Evolutionary conservation across 1,140 invertebrate species (phyloP).

Genomic region (Oncopodura yosiiana): DNA sequence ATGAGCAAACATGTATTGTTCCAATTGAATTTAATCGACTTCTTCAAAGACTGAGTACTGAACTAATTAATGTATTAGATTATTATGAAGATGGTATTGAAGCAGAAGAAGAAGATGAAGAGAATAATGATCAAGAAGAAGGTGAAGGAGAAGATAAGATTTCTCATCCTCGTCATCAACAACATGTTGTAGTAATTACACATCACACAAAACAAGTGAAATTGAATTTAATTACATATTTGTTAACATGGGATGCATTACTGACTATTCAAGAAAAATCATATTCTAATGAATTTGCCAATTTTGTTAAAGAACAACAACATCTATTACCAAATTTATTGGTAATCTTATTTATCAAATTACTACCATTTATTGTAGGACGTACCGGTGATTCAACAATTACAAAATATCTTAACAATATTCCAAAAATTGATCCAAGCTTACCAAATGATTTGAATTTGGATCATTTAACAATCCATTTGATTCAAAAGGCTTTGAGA

Average conservation of each 20-base stretch:
- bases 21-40: constrained; percentile 15
- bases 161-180: no score
- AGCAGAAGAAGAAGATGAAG: not conserved
- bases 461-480: constrained; percentile 54
- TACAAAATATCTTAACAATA: constrained; percentile 9
- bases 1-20: constrained; percentile 7
- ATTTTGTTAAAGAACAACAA: constrained; percentile 28
- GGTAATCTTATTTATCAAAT: constrained; percentile 16
- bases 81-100: not conserved
- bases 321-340: constrained; percentile 20
- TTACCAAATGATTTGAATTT: constrained; percentile 43
- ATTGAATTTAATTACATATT: no score
- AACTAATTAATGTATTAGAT: not conserved
- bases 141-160: no score
- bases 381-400: not conserved
- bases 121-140: no score
- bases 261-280: constrained; percentile 20
- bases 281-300: constrained; percentile 29
- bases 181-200: no score
- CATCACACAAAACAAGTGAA: no score
- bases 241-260: constrained; percentile 21
- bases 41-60: constrained; percentile 4
- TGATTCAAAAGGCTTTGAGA: constrained; percentile 54
- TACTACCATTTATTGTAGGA: constrained; percentile 5
- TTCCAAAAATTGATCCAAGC: constrained; percentile 25